A percentile compares a stretch with the other conserved stretches of the same genome.
These are phyloP conservation scores for Alosa sapidissima DNA, from an alignment of 2,797 vertebrate species.

Conservation along the genomic window DNA sequence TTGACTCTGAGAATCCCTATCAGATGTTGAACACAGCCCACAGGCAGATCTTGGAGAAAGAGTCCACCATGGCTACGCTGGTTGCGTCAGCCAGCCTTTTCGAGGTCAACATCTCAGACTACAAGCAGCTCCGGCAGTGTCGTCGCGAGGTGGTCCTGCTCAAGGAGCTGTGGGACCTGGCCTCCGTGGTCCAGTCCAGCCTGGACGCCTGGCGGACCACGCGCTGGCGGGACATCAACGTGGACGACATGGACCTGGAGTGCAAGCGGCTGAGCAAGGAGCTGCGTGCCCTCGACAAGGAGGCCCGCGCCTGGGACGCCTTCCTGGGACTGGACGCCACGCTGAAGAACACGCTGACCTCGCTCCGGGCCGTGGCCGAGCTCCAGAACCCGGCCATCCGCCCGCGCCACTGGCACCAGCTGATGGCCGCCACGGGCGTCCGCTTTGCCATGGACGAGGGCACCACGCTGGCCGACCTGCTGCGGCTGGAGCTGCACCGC, in stretches of 20 bases:
- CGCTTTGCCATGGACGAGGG: conserved; percentile 83
- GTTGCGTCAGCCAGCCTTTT: conserved; percentile 85
- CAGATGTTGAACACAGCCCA: conserved; percentile 81
- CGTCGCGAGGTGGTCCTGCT: conserved; percentile 84
- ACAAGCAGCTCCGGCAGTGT: conserved; percentile 88
- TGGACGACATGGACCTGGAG: conserved; percentile 91
- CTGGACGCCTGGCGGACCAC: conserved; percentile 84
- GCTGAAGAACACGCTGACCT: conserved; percentile 84
- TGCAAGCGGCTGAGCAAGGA: conserved; percentile 87
- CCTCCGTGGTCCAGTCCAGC: conserved; percentile 78
- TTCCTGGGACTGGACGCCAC: conserved; percentile 83
- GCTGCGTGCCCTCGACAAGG: conserved; percentile 85
- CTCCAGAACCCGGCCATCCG: conserved; percentile 90
- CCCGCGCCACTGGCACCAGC: conserved; percentile 88
- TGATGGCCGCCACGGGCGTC: conserved; percentile 85
- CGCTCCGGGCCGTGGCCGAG: conserved; percentile 86
- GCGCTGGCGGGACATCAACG: conserved; percentile 83
- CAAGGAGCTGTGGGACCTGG: conserved; percentile 93
- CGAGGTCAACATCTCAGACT: conserved; percentile 87
- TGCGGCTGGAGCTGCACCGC: conserved; percentile 86
- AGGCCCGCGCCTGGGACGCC: conserved; percentile 86
- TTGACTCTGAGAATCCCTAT: conserved; percentile 79
- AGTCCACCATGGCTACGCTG: conserved; percentile 82
- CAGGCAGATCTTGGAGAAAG: conserved; percentile 81
- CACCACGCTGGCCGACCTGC: conserved; percentile 85